Base-by-base conservation (phyloP, 2,113 vertebrate species). In the Trachemys scripta region DNA sequence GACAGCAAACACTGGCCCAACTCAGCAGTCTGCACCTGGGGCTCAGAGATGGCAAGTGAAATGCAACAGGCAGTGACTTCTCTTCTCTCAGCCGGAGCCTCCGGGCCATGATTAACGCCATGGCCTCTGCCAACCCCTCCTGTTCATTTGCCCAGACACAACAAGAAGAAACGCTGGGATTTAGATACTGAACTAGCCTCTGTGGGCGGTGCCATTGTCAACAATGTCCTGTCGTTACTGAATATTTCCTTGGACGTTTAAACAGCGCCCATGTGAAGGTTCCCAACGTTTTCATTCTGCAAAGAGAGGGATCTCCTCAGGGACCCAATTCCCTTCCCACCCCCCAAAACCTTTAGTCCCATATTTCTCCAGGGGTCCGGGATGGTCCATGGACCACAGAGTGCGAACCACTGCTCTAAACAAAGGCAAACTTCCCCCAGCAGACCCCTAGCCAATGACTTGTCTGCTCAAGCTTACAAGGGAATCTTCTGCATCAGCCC, bases 21-120 rank as follows among this genome's bases (percentile, higher is more conserved):
- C 88, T 29, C 57, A 29, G 57, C 22, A 56, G 5, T 13, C 59
- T 31, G 13, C 1, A 1, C 56, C 78, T 0, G 0, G 22, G 79
- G 20, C 1, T 1, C 42, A 50, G 45, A 79, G 27, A 49, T 45
- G 76, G 87, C 0, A 0, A 29, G 29, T 14, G 6, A 83, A 83
- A 7, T 85, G 90, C 87, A 82, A 89, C 81, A 65, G 45, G 79
- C 59, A 78, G 47, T 35, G 62, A 45, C 76, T 10, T 49, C 45
- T 29, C 45, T 14, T 16, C 65, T 69, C 35, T 35, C 35, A n/a
- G 65, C 35, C 10, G 35, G 35, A 69, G 65, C 35, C 65, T 38
- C 65, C 17, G 5, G 2, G 35, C 65, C 35, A n/a, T 7, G 8
- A 10, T 69, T 20, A 19, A 69, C 2, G 6, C 65, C 65, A 9